Base-by-base conservation (phyloP, 2,888 invertebrate species). In the Amblyjoppa proteus region DNA sequence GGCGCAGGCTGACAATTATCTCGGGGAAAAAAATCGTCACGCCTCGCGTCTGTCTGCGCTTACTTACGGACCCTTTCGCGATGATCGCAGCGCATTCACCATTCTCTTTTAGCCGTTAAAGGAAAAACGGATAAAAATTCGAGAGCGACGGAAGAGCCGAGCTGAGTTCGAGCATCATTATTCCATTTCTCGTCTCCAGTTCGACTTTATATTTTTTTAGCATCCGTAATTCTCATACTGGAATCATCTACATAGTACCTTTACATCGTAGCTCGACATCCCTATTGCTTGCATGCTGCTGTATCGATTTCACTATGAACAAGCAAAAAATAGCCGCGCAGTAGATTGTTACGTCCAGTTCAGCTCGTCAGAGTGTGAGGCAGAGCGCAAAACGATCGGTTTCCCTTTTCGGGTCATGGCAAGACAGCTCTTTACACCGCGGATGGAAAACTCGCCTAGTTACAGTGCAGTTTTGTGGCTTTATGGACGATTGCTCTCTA, bases 1-100 rank as follows among this genome's bases (percentile, higher is more conserved):
- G 53, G 38, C 64, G 81, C 53, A 13, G 0, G 79, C 66, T 78
- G 76, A 83, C 81, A 80, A 77, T 83, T 86, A 83, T 83, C 80
- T 76, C 73, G 71, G 58, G 58, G 58, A 4, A 73, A 64, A 81
- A 70, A 86, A 86, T 83, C 80, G 68, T 81, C 64, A 81, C 83
- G 75, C 75, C 58, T 77, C 80, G 70, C 69, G 76, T 31, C 76
- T 51, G 51, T 38, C 64, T 51, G 20, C 64, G 20, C 38, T 66
- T 76, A 53, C 41, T 11, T 49, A 66, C 66, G 49, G 31, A 45
- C 75, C 64, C 75, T 75, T 49, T 61, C 61, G 71, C 80, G 38
- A 64, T 64, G 69, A 64, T 64, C 53, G 76, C 68, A 34, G 53
- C 13, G 25, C 73, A 69, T 74, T 74, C 71, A 11, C 56, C 64